Evolutionary conservation across 1,140 invertebrate genomes (phyloP).

Genomic region (Camponotus floridanus): DNA sequence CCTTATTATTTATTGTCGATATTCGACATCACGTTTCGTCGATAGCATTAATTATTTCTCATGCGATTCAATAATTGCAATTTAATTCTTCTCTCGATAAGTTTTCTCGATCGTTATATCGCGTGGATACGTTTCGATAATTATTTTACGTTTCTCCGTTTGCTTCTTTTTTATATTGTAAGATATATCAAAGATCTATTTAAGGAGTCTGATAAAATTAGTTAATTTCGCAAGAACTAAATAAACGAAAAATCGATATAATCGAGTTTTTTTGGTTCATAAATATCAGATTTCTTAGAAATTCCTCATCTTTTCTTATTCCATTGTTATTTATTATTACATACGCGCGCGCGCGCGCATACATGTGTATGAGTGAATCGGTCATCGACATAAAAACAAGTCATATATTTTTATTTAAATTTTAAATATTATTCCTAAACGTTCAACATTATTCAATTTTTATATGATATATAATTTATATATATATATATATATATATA

Average conservation of each 20-base stretch:
- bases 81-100: not conserved
- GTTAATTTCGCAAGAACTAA: not conserved
- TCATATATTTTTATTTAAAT: too few species aligned
- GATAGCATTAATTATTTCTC: conserved; percentile 1
- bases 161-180: not conserved
- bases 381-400: too few species aligned
- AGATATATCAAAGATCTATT: not conserved
- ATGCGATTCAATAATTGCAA: not conserved
- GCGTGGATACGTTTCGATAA: not conserved
- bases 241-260: not conserved
- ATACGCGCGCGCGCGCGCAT: too few species aligned
- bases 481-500: too few species aligned
- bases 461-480: too few species aligned
- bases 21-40: not conserved
- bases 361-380: too few species aligned
- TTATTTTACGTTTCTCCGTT: not conserved
- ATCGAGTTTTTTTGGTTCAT: too few species aligned
- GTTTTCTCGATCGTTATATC: not conserved
- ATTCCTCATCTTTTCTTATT: too few species aligned
- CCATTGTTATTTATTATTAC: too few species aligned
- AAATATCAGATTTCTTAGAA: too few species aligned
- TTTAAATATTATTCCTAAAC: too few species aligned
- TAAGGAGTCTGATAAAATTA: not conserved
- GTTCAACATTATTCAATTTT: too few species aligned
- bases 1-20: not conserved